Evolutionary conservation across 1,140 invertebrate species (phyloP), one percentile per base, ranked within the genome.

Genomic region (Drosophila ficusphila): DNA sequence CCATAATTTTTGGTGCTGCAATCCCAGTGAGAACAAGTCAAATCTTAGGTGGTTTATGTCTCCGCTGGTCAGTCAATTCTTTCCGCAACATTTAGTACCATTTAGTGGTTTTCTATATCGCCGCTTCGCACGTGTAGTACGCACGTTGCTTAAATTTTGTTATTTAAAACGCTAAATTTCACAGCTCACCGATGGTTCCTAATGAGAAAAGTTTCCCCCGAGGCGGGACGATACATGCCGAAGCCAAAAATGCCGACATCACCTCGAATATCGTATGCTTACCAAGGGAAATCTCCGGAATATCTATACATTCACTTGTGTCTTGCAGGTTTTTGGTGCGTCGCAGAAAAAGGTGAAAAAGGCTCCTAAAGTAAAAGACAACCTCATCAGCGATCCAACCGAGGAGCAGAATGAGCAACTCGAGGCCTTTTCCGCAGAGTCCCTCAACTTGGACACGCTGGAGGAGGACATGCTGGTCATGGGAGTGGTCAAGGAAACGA

Each of bases 401-500:
- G 52, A 38, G 2, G 75, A 76, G 18, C 46, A 53, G 1, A 69
- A 58, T 21, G 79, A 76, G 2, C 78, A 85, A 36, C 44, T 79
- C 34, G 75, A 91, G 38, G 61, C 88, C 4, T 64, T 73, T 9
- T 91, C 90, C 0, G 90, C 90, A 1, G 90, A 90, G 39, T 39
- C 90, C 0, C 65, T 91, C 1, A 90, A 57, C 19, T 60, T 83
- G 34, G 77, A 89, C n/a, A 90, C 86, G 7, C 74, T 91, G 8
- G 85, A 89, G 49, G 83, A 91, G 42, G 81, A 86, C 29, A 91
- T 91, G 90, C 73, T 82, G 39, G 67, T 91, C 9, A 89, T 91
- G 86, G 91, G 90, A 18, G 67, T 90, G 12, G 75, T 91, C 0
- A 90, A 79, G 49, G 53, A 70, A 5, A 47, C 74, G 2, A 64